Evolutionary conservation across 2,113 vertebrate genomes (phyloP).

Genomic region (Gymnorhina tibicen): DNA sequence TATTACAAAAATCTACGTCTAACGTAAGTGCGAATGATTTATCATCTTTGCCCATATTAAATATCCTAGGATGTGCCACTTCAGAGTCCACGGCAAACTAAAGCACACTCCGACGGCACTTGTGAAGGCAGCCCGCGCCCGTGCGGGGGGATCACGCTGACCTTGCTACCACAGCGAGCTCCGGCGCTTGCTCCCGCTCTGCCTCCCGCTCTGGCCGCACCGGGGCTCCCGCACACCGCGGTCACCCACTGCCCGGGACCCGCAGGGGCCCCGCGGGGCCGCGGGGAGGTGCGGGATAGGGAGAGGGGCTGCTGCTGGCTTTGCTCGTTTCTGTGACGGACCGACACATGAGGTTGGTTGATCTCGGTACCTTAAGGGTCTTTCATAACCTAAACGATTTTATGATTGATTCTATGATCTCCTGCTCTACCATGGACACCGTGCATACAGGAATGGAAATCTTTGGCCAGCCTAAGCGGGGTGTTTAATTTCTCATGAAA

Average conservation of each 20-base stretch:
- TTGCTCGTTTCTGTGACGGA: background rate
- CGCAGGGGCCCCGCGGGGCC: background rate
- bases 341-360: background rate
- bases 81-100: background rate
- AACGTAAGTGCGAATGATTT: background rate
- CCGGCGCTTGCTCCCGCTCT: background rate
- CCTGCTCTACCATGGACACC: background rate
- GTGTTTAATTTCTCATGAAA: background rate
- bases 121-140: background rate
- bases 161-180: background rate
- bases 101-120: rapidly evolving
- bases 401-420: background rate
- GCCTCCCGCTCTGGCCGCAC: background rate
- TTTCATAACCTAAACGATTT: background rate
- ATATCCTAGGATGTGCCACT: background rate
- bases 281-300: background rate
- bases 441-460: background rate
- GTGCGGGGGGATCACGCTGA: rapidly evolving
- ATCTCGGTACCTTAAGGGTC: background rate
- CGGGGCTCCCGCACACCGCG: background rate
- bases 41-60: background rate
- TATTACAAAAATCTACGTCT: background rate
- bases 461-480: background rate
- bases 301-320: background rate
- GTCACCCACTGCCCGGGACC: background rate